These are phyloP conservation scores for Coendou prehensilis DNA, from an alignment of 2,797 vertebrate genomes.

Conservation along the genomic window DNA sequence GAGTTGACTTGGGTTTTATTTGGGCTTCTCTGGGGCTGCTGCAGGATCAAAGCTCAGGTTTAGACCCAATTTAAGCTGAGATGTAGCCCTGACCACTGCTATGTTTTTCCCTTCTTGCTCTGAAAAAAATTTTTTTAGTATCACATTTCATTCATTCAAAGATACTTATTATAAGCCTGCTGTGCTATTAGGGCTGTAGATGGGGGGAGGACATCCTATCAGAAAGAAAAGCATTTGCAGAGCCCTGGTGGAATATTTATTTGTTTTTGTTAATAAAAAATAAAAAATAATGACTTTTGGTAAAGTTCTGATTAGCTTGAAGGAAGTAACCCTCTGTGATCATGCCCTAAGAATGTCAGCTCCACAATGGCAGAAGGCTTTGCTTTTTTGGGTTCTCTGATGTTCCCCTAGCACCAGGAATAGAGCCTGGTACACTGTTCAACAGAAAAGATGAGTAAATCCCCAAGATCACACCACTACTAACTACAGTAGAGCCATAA, in stretches of 20 bases:
- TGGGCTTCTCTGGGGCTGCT: slow-evolving; percentile 49
- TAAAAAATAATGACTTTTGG: slow-evolving; percentile 32
- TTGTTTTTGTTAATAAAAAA: slow-evolving; percentile 49
- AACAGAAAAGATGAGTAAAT: no score
- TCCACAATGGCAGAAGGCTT: not conserved
- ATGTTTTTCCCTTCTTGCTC: slow-evolving; percentile 20
- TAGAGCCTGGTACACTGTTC: not conserved
- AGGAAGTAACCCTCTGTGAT: not conserved
- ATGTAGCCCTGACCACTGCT: slow-evolving; percentile 41
- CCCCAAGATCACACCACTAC: no score
- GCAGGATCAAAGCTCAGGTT: slow-evolving; percentile 35
- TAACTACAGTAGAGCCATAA: no score
- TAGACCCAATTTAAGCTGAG: slow-evolving; percentile 51
- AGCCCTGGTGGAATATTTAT: slow-evolving; percentile 10
- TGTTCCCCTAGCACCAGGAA: not conserved
- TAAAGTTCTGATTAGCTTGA: slow-evolving; percentile 49
- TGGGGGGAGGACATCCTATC: not conserved
- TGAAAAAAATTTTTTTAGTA: not conserved
- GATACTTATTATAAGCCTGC: slow-evolving; percentile 43
- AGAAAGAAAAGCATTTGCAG: slow-evolving; percentile 55
- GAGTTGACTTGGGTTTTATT: slow-evolving; percentile 58
- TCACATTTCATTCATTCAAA: slow-evolving; percentile 49
- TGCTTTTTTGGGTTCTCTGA: slow-evolving; percentile 11
- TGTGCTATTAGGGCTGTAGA: not conserved
- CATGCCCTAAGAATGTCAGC: not conserved